phyloP scores from a whole-genome alignment of 2,113 vertebrate species.

The Podilymbus podiceps region DNA sequence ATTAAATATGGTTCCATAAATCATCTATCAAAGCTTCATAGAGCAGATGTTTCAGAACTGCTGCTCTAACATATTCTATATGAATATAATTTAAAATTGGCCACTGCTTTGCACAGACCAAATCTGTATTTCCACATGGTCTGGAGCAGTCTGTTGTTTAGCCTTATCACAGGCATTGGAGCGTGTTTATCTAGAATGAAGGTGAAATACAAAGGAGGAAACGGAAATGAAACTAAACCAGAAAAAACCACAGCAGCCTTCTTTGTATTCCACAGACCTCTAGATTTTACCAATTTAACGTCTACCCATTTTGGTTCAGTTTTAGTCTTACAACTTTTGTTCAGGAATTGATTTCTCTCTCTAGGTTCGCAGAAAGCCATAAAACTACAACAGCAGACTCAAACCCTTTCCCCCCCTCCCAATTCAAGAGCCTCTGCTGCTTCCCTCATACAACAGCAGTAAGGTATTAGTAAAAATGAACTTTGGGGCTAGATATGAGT shows the following conservation, averaged over 20 bases:
- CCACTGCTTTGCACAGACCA: neutral
- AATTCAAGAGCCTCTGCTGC: neutral
- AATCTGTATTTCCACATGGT: neutral
- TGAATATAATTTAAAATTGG: neutral
- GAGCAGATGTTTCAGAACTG: neutral
- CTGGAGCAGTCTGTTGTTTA: neutral
- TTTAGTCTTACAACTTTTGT: neutral
- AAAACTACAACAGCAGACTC: neutral
- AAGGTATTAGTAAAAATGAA: neutral
- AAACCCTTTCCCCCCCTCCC: neutral
- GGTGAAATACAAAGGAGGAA: neutral
- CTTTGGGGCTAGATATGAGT: neutral
- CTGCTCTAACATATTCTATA: neutral
- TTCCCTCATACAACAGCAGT: neutral
- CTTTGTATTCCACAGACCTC: neutral
- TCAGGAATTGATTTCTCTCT: neutral
- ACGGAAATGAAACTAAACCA: neutral
- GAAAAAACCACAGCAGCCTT: neutral
- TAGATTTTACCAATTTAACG: neutral
- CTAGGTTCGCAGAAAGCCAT: neutral
- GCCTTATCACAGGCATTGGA: neutral
- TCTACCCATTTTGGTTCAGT: neutral
- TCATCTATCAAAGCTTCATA: neutral
- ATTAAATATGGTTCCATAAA: neutral
- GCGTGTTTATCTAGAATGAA: neutral